Evolutionary conservation across 1,140 invertebrate species (phyloP).

Genomic region (Cydia pomonella): DNA sequence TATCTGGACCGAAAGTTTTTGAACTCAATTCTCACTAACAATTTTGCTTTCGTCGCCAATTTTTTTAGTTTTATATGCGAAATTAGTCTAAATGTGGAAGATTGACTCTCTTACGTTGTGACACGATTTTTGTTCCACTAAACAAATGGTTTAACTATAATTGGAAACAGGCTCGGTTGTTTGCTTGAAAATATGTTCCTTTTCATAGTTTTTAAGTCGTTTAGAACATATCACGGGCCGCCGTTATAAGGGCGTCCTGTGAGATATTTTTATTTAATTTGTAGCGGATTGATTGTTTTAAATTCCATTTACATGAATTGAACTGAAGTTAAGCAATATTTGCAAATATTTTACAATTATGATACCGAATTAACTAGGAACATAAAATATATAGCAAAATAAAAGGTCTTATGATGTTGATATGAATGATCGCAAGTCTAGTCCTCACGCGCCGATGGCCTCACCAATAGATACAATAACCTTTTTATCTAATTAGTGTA

Average conservation of each 20-base stretch:
- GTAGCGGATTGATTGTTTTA: neutral
- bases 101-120: neutral
- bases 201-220: slow-evolving; percentile 26
- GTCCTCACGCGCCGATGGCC: slow-evolving; percentile 36
- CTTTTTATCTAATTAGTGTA: slow-evolving; percentile 39
- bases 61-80: neutral
- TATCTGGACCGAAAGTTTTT: neutral
- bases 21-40: neutral
- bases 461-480: slow-evolving; percentile 41
- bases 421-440: slow-evolving; percentile 33
- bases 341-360: slow-evolving; percentile 20
- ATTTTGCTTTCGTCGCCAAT: neutral
- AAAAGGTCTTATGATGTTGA: neutral
- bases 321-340: neutral
- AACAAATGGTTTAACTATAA: neutral
- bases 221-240: neutral
- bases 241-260: neutral
- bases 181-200: slow-evolving; percentile 15
- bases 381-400: slow-evolving; percentile 26
- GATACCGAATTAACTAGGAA: slow-evolving; percentile 30
- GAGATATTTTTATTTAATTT: neutral
- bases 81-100: neutral
- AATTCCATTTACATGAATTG: slow-evolving; percentile 8
- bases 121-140: neutral
- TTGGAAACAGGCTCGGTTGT: neutral